Base-by-base conservation (phyloP, 1,140 invertebrate genomes). In the Achroia grisella region DNA sequence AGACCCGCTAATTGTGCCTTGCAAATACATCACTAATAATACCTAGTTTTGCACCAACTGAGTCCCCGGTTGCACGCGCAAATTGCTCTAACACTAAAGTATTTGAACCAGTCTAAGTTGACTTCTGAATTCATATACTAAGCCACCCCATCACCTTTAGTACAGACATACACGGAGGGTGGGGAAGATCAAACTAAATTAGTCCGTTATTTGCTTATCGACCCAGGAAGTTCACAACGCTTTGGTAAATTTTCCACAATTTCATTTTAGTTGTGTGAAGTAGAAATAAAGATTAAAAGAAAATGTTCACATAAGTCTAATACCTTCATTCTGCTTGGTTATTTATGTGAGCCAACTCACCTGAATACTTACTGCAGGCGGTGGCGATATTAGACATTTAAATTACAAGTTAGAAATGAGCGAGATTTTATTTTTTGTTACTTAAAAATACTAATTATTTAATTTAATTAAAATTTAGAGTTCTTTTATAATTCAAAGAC, bases 131-230 rank as follows among this genome's bases (percentile, higher is more conserved):
- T 41, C 48, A 39, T 53, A 36, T 59, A 57, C 44, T 42, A 46
- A 48, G 48, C 49, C 52, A 41, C 47, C 44, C 44, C 29, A 42
- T 40, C 44, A 46, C 47, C 40, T 49, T 46, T 31, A 17, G 35
- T 44, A 52, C 52, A 50, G 57, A 44, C 36, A 39, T 49, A 30
- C 36, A 42, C 31, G 48, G 39, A 48, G 50, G 56, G 42, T 34
- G 45, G 39, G 53, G 48, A 37, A 58, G 69, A n/a, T 52, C 64
- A 45, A 28, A 8, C 48, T 55, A 55, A 15, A 42, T 39, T 75
- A 59, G 69, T 9, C 51, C 34, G 32, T 51, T 46, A 40, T 47
- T 62, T 53, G 50, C 54, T 65, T 66, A 70, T 67, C 62, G 62
- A 71, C 53, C 54, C 39, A 47, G 35, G 47, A n/a, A n/a, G 35